Conservation (phyloP, 2,113 vertebrate species). For the Planiliza haematocheilus region DNA sequence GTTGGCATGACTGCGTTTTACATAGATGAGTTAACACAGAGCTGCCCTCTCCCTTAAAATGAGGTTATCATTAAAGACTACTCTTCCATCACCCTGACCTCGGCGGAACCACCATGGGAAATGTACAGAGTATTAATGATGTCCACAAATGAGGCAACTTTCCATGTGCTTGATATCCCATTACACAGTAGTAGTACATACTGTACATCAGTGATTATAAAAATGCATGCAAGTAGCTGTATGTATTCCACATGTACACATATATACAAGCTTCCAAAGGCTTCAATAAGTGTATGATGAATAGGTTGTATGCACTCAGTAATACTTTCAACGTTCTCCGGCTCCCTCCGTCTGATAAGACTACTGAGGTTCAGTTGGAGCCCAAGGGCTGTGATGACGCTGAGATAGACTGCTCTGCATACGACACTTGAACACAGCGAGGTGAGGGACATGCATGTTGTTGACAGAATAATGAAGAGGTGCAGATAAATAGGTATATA, state of each 20-base stretch:
- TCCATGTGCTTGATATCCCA: slow-evolving; percentile 8
- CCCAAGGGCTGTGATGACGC: slow-evolving; percentile 56
- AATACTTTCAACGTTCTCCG: slow-evolving; percentile 15
- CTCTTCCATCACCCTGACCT: slow-evolving; percentile 61
- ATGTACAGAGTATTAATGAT: slow-evolving; percentile 61
- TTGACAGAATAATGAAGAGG: slow-evolving; percentile 44
- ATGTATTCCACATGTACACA: not conserved
- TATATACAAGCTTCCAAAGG: not conserved
- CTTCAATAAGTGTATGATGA: slow-evolving; percentile 32
- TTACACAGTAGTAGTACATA: too few species aligned
- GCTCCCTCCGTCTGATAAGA: slow-evolving; percentile 35
- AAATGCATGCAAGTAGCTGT: not conserved
- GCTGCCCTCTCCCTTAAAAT: slow-evolving; percentile 62
- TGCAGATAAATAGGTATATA: slow-evolving; percentile 33
- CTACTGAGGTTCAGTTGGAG: slow-evolving; percentile 38
- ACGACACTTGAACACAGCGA: slow-evolving; percentile 51
- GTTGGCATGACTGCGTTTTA: slow-evolving; percentile 58
- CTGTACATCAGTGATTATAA: too few species aligned
- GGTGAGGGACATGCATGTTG: slow-evolving; percentile 26
- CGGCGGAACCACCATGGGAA: slow-evolving; percentile 47
- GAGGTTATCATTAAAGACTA: slow-evolving; percentile 77
- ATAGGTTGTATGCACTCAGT: slow-evolving; percentile 25
- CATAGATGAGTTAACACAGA: slow-evolving; percentile 54
- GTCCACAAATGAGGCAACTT: slow-evolving; percentile 43
- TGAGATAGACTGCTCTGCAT: slow-evolving; percentile 33